Percentiles rank a stretch among this genome's conserved stretches.
Evolutionary conservation across 2,888 invertebrate species (phyloP).

Genomic region (Saturnia japonica): DNA sequence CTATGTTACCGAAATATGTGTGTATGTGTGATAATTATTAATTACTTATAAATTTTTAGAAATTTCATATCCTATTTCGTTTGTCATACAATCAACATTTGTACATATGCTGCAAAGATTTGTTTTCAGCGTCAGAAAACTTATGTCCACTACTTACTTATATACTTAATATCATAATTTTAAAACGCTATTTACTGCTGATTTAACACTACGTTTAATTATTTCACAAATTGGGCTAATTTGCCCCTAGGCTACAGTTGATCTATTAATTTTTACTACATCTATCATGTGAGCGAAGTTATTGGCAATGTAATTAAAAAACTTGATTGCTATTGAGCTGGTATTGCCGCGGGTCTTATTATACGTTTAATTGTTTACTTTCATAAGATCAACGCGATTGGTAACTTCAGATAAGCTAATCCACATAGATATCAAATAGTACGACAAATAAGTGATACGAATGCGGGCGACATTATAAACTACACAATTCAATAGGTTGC

Average conservation of each 20-base stretch:
- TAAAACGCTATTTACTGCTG: background rate
- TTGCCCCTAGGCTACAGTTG: background rate
- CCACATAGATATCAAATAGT: no score
- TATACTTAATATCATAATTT: background rate
- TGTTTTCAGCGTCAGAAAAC: background rate
- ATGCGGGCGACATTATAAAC: background rate
- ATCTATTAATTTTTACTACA: background rate
- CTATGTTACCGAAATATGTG: no score
- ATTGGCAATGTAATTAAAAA: background rate
- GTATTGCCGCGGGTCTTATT: background rate
- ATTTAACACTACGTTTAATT: background rate
- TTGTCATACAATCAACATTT: no score
- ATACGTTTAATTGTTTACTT: background rate
- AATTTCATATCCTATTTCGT: no score
- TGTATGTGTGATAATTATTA: no score
- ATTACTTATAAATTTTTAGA: no score
- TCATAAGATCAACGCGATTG: background rate
- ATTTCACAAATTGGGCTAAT: background rate
- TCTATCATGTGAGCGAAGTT: background rate
- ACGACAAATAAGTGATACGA: background rate
- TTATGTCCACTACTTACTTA: background rate
- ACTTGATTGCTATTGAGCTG: background rate
- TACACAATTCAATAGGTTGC: background rate
- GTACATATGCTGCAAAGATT: no score
- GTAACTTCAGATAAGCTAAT: no score